Conservation (phyloP, 2,113 vertebrate genomes). For the Baryphthengus martii region DNA sequence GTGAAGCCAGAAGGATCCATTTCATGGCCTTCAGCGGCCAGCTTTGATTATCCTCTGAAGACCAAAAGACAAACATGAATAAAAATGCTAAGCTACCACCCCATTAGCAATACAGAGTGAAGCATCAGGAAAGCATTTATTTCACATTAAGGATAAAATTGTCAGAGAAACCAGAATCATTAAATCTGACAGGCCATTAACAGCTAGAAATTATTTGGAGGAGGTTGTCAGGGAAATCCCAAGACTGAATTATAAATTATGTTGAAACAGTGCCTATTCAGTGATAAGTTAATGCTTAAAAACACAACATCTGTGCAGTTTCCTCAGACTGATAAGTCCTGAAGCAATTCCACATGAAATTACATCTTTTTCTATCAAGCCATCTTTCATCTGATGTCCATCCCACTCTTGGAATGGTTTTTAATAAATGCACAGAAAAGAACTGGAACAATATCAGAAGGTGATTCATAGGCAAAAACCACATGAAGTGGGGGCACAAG, state of each 20-base stretch:
- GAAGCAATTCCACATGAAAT: conserved; percentile 8
- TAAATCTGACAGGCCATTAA: conserved; percentile 37
- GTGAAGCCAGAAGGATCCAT: not conserved
- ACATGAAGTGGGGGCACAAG: not conserved
- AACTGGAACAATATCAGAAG: conserved; percentile 8
- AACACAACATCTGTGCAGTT: not conserved
- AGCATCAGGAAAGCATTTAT: conserved; percentile 51
- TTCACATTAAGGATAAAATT: conserved; percentile 5
- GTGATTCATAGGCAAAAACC: not conserved
- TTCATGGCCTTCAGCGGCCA: not conserved
- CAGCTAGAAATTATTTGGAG: conserved; percentile 22
- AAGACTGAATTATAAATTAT: not conserved
- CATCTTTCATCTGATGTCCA: not conserved
- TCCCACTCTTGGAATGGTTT: not conserved
- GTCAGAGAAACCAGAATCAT: not conserved
- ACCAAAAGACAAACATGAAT: not conserved
- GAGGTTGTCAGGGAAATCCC: conserved; percentile 42
- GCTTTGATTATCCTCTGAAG: not conserved
- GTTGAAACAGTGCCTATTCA: not conserved
- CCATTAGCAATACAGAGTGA: not conserved
- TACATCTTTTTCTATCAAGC: not conserved
- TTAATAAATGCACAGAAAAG: not conserved
- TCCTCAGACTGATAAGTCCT: not conserved
- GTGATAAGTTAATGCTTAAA: not conserved
- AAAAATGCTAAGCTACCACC: not conserved